Conservation (phyloP, 2,113 vertebrate genomes). For the Tonatia bakeri region DNA sequence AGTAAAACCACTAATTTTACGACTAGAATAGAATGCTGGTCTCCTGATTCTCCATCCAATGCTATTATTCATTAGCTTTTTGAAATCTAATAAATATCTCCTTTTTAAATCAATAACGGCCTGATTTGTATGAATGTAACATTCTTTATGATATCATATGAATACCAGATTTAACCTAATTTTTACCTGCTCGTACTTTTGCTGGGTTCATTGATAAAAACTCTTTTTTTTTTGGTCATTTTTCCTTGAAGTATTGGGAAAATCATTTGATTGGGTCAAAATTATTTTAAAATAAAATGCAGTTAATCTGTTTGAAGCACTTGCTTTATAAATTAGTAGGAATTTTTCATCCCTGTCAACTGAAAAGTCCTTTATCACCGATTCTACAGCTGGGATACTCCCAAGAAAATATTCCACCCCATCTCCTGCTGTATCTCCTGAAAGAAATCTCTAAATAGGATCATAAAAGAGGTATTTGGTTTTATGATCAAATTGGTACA, state of each 20-base stretch:
- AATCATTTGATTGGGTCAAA: not conserved
- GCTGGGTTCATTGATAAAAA: not conserved
- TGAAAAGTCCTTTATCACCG: not conserved
- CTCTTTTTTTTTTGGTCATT: not conserved
- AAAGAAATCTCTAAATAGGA: not conserved
- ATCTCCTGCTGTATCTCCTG: not conserved
- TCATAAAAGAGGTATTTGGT: not conserved
- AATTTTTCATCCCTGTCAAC: not conserved
- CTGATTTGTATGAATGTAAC: not conserved
- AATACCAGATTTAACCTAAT: not conserved
- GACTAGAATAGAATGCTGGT: not conserved
- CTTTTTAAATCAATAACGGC: not conserved
- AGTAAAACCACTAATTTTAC: not conserved
- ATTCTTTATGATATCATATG: not conserved
- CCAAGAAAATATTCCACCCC: not conserved
- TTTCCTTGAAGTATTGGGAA: not conserved
- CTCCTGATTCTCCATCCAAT: not conserved
- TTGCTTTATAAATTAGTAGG: not conserved
- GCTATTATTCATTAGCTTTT: conserved; percentile 4
- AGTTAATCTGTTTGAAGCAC: not conserved
- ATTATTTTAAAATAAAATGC: not conserved
- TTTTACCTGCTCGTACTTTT: not conserved
- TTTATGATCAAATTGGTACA: not conserved
- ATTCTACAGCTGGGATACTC: not conserved
- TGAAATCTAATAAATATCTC: not conserved